Evolutionary conservation across 2,888 invertebrate species (phyloP).

Genomic region (Drosophila phalerata): DNA sequence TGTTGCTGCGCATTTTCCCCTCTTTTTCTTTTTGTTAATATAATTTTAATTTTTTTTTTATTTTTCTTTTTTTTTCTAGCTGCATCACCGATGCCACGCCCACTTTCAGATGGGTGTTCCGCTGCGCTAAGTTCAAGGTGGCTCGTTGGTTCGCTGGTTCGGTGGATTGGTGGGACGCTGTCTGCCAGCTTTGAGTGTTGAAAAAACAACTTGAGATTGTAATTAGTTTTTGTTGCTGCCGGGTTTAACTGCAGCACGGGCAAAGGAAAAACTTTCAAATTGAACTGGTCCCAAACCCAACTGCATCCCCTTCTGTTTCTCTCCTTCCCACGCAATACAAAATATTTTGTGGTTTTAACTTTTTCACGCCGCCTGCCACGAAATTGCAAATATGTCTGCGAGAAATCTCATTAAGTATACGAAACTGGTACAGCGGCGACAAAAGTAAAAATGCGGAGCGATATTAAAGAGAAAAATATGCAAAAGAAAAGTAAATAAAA

Average conservation of each 20-base stretch:
- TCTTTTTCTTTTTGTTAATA: conserved; percentile 11
- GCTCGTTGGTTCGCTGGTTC: conserved; percentile 22
- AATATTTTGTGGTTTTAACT: conserved; percentile 70
- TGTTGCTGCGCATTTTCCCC: conserved; percentile 25
- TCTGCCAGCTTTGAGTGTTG: conserved; percentile 64
- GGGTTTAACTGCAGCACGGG: conserved; percentile 66
- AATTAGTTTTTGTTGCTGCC: conserved; percentile 83
- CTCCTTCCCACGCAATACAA: conserved; percentile 40
- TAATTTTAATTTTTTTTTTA: conserved; percentile 62
- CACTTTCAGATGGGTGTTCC: conserved; percentile 32
- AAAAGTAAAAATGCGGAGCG: conserved; percentile 26
- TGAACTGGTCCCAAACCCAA: conserved; percentile 56
- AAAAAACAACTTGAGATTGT: conserved; percentile 79
- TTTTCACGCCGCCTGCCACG: conserved; percentile 58
- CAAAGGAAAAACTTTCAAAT: conserved; percentile 77
- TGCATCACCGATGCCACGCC: conserved; percentile 29
- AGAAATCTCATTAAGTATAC: conserved; percentile 80
- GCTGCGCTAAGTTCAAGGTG: conserved; percentile 52
- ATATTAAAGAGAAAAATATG: conserved; percentile 39
- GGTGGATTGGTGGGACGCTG: conserved; percentile 17
- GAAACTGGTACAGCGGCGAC: conserved; percentile 50
- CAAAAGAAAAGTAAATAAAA: conserved; percentile 66
- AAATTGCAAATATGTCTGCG: conserved; percentile 78
- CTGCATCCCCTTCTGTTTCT: background rate
- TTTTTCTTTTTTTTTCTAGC: conserved; percentile 23